phyloP scores from a whole-genome alignment of 2,888 invertebrate genomes.

The Hypercompe scribonia region DNA sequence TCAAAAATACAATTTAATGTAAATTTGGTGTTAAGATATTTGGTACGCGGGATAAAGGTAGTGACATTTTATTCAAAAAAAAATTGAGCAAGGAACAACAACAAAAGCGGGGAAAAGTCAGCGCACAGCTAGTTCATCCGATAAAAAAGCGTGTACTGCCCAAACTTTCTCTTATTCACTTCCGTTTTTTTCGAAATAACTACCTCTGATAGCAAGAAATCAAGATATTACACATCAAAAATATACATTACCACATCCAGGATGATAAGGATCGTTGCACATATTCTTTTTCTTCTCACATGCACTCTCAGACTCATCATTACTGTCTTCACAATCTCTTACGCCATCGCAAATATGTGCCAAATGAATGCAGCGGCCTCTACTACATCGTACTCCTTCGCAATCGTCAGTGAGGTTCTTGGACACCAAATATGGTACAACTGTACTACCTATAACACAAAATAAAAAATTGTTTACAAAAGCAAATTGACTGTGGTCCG shows the following conservation, averaged over 20 bases:
- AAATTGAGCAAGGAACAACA: too few relatives aligned
- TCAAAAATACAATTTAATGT: too few relatives aligned
- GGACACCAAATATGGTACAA: conserved; percentile 25
- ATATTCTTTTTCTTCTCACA: conserved; percentile 74
- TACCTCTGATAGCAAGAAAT: not conserved
- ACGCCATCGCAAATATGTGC: conserved; percentile 89
- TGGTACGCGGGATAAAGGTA: too few relatives aligned
- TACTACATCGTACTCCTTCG: conserved; percentile 88
- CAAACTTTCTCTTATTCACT: not conserved
- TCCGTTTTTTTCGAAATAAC: not conserved
- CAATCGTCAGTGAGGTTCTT: conserved; percentile 72
- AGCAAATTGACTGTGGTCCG: too few relatives aligned
- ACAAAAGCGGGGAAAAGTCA: too few relatives aligned
- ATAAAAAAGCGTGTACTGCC: too few relatives aligned
- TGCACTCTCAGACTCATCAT: conserved; percentile 87
- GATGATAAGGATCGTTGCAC: conserved; percentile 69
- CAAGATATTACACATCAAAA: not conserved
- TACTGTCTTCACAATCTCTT: conserved; percentile 89
- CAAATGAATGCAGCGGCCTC: conserved; percentile 89
- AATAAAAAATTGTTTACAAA: not conserved
- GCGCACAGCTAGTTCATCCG: too few relatives aligned
- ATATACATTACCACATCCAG: conserved; percentile 71
- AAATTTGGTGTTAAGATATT: too few relatives aligned
- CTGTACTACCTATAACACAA: not conserved
- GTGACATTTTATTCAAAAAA: too few relatives aligned